Percentiles rank a stretch among this genome's conserved stretches.
Conservation (phyloP, 2,888 invertebrate species). For the Notocelia uddmanniana region DNA sequence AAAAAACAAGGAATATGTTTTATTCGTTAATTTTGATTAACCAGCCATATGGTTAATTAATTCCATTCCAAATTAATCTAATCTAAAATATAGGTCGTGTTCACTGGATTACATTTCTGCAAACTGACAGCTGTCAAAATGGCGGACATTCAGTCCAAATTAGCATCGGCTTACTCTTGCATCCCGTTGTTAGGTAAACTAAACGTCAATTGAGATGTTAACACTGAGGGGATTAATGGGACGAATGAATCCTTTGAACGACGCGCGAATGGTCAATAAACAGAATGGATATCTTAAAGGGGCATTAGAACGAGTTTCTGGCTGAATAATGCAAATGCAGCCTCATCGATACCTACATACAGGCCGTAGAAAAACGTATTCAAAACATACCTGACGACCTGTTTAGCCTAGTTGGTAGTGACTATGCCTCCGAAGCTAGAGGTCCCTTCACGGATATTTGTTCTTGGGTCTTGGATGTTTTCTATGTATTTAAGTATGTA, state of each 20-base stretch:
- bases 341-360: too few species aligned
- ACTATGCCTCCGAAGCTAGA: too few species aligned
- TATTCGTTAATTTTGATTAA: background rate
- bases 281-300: constrained; percentile 21
- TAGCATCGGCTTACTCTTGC: constrained; percentile 2
- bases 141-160: constrained; percentile 32
- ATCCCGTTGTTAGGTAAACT: constrained; percentile 21
- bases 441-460: too few species aligned
- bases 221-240: constrained; percentile 18
- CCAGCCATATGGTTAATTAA: background rate
- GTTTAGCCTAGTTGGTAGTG: too few species aligned
- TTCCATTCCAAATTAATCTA: background rate
- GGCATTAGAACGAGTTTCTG: constrained; percentile 9
- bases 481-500: too few species aligned
- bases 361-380: too few species aligned
- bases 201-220: constrained; percentile 26
- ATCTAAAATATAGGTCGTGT: background rate
- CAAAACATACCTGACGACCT: too few species aligned
- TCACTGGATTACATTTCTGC: constrained; percentile 45
- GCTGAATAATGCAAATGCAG: background rate
- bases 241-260: constrained; percentile 36
- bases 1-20: too few species aligned
- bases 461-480: too few species aligned
- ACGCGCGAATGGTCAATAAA: constrained; percentile 19
- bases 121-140: constrained; percentile 53